Conservation (phyloP, 1,140 invertebrate genomes). For the Streblospio benedicti region DNA sequence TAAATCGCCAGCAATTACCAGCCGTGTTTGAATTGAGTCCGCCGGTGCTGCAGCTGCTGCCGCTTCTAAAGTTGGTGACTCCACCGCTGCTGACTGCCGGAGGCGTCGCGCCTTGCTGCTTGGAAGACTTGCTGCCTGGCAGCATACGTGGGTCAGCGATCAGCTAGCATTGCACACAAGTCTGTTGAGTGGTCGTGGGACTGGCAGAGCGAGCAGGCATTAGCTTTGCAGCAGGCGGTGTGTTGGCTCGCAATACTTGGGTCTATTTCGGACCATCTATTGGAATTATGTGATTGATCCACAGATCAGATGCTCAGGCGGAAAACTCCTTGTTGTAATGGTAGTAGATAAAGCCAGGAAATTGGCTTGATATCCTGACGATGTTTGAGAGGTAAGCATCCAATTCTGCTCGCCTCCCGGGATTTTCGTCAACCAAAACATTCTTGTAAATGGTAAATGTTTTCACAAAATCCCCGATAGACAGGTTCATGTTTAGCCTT, state of each 20-base stretch:
- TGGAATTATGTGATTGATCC: not conserved
- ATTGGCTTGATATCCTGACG: not conserved
- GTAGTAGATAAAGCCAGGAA: not conserved
- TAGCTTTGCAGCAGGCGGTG: not conserved
- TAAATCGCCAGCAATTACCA: not conserved
- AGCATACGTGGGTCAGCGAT: no score
- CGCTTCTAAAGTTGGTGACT: no score
- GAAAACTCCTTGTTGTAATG: not conserved
- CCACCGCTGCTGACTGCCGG: no score
- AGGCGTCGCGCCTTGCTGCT: no score
- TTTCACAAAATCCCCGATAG: not conserved
- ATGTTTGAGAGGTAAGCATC: not conserved
- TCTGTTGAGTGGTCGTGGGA: not conserved
- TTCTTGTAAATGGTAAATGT: not conserved
- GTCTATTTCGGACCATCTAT: not conserved
- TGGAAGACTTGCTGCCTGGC: no score
- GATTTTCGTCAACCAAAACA: not conserved
- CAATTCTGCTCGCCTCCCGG: not conserved
- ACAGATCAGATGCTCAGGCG: not conserved
- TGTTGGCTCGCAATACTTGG: not conserved
- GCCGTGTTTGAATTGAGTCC: no score
- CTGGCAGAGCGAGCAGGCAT: not conserved
- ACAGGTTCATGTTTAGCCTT: not conserved
- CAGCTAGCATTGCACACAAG: not conserved
- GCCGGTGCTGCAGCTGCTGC: not conserved